Conservation (phyloP, 2,113 vertebrate genomes). For the Psittacus erithacus region DNA sequence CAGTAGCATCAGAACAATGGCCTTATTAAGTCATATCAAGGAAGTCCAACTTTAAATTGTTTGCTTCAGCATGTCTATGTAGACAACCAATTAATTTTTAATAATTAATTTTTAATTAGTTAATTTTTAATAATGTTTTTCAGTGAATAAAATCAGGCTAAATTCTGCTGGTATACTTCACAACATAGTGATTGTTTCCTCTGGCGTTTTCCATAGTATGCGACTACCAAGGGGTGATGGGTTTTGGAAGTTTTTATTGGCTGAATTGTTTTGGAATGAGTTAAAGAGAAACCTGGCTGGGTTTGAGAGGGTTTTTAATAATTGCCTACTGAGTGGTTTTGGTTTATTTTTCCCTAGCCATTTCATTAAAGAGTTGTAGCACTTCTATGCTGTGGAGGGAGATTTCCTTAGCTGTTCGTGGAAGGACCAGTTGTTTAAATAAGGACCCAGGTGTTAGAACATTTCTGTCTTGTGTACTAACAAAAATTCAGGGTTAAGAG, state of each 20-base stretch:
- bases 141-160: not conserved
- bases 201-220: not conserved
- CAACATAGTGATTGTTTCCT: not conserved
- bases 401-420: not conserved
- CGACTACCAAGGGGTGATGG: not conserved
- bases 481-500: not conserved
- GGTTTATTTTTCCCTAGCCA: not conserved
- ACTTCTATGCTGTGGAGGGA: not conserved
- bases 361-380: not conserved
- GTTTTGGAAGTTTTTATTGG: not conserved
- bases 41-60: not conserved
- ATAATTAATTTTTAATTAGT: not conserved
- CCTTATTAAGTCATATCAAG: not conserved
- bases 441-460: not conserved
- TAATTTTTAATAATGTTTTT: not conserved
- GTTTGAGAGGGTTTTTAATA: not conserved
- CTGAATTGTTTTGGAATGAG: not conserved
- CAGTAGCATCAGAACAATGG: not conserved
- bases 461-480: not conserved
- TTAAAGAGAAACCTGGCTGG: not conserved
- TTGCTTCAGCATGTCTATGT: not conserved
- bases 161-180: not conserved
- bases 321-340: not conserved
- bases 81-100: not conserved
- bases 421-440: not conserved